Conservation (phyloP, 2,797 vertebrate genomes). For the Danio tinwini region DNA sequence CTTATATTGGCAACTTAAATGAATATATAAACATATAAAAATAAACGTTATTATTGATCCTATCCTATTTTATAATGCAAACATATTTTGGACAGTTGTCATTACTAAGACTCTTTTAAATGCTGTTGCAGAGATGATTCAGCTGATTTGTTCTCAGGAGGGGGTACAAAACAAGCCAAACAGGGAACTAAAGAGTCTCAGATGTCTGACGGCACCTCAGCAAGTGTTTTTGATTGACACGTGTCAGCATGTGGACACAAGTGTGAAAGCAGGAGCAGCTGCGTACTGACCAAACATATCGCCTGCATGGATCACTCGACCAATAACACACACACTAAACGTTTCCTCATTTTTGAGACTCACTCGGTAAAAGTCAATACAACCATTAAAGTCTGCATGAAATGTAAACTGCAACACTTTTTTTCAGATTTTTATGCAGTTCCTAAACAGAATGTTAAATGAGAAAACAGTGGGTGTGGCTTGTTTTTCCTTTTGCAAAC, state of each 20-base stretch:
- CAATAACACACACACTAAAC: background rate
- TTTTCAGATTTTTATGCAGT: no score
- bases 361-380: conserved; percentile 21
- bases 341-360: background rate
- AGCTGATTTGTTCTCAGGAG: background rate
- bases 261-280: conserved; percentile 41
- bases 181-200: conserved; percentile 20
- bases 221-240: conserved; percentile 43
- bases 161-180: conserved; percentile 25
- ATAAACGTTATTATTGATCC: no score
- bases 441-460: no score
- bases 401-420: no score
- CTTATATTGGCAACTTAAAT: no score
- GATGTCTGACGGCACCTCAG: conserved; percentile 16
- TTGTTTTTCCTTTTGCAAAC: no score
- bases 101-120: background rate
- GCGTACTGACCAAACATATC: conserved; percentile 1
- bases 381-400: background rate
- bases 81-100: background rate
- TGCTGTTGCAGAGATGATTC: background rate
- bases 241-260: conserved; percentile 1
- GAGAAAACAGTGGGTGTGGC: no score
- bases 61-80: no score
- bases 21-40: no score
- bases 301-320: background rate